Conservation (phyloP, 1,140 invertebrate species). For the Tetramorium parvispinum region DNA sequence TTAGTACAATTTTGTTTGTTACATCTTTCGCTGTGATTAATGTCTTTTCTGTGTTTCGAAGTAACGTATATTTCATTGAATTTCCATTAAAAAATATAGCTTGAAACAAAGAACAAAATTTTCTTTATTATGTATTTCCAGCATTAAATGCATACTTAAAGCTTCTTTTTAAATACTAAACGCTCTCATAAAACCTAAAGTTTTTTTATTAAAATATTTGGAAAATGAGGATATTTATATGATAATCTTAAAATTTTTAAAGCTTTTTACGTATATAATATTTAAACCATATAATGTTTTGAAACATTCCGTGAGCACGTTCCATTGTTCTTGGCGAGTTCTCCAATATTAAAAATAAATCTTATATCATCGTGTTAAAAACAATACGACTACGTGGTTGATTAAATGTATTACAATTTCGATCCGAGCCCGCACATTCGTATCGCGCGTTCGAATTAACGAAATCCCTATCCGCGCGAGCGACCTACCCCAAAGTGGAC, state of each 20-base stretch:
- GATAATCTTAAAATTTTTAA: not conserved
- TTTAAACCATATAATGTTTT: not conserved
- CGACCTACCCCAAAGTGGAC: constrained; percentile 39
- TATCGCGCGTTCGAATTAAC: not conserved
- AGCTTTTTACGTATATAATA: not conserved
- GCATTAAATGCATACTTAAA: not conserved
- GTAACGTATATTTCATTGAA: not conserved
- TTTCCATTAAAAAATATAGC: not conserved
- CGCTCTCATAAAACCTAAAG: not conserved
- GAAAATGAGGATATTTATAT: not conserved
- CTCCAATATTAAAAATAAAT: not conserved
- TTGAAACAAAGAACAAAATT: not conserved
- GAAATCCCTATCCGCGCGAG: not conserved
- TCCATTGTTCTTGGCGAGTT: not conserved
- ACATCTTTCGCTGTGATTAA: not conserved
- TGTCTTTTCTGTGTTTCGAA: not conserved
- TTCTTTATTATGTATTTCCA: not conserved
- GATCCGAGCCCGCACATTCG: not conserved
- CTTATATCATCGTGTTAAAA: not conserved
- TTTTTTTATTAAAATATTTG: not conserved
- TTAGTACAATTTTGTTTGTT: not conserved
- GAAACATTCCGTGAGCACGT: not conserved
- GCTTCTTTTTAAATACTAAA: not conserved
- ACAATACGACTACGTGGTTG: not conserved
- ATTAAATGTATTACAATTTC: not conserved